These are phyloP conservation scores for Macquaria australasica DNA, from an alignment of 2,113 vertebrate species.

Conservation along the genomic window DNA sequence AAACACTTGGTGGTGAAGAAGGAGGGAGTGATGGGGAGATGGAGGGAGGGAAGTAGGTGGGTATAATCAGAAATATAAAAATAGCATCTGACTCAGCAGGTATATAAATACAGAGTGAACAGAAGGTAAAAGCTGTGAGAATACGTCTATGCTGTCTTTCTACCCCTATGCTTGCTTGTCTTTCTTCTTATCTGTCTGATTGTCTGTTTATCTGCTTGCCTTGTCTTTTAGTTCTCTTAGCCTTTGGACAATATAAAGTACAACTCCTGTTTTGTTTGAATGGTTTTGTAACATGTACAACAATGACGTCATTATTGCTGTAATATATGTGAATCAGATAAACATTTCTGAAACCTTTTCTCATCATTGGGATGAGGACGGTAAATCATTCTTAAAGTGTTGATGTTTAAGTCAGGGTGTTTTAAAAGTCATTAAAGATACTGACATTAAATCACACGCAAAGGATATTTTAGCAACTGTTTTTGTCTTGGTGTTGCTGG, in stretches of 20 bases:
- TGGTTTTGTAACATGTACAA: not conserved
- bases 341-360: not conserved
- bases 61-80: conserved; percentile 29
- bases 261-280: not conserved
- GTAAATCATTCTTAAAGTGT: not conserved
- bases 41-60: not conserved
- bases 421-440: not conserved
- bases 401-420: not conserved
- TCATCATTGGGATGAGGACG: not conserved
- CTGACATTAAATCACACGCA: not conserved
- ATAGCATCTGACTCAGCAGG: conserved; percentile 50
- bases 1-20: not conserved
- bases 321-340: not conserved
- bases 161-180: not conserved
- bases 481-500: not conserved
- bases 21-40: no score
- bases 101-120: conserved; percentile 19
- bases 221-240: not conserved
- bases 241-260: not conserved
- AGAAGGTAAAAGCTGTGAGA: no score
- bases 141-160: not conserved
- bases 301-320: not conserved
- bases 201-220: not conserved
- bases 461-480: not conserved
- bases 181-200: not conserved